Percentiles rank a stretch among this genome's conserved stretches.
Conservation (phyloP, 2,797 vertebrate species). For the Geotria australis region DNA sequence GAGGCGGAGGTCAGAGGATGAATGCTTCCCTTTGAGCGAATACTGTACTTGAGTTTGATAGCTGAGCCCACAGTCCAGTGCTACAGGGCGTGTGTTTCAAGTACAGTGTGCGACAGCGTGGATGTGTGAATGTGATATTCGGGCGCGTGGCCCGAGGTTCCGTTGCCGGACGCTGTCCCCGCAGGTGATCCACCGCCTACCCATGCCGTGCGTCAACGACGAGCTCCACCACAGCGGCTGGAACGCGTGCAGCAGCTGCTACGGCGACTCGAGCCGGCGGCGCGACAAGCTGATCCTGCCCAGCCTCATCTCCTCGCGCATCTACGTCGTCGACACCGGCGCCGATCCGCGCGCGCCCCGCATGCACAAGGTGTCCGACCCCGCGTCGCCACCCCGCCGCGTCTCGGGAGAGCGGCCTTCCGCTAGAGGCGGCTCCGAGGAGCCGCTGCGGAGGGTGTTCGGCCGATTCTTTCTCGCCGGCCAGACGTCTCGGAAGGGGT, state of each 20-base stretch:
- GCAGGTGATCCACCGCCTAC: slow-evolving; percentile 58
- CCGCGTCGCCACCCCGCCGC: background rate
- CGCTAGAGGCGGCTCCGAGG: background rate
- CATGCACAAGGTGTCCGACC: slow-evolving; percentile 32
- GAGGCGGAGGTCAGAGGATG: too few relatives aligned
- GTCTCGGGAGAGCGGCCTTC: background rate
- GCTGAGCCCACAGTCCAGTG: too few relatives aligned
- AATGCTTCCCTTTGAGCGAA: too few relatives aligned
- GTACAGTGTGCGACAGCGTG: too few relatives aligned
- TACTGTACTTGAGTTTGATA: too few relatives aligned
- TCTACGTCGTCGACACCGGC: slow-evolving; percentile 50
- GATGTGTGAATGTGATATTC: too few relatives aligned
- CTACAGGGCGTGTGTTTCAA: too few relatives aligned
- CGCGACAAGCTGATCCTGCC: slow-evolving; percentile 45
- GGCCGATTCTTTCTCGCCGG: too few relatives aligned
- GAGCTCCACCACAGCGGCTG: slow-evolving; percentile 71
- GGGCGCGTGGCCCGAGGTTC: too few relatives aligned
- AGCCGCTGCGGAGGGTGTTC: too few relatives aligned
- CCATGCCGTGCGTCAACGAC: slow-evolving; percentile 42
- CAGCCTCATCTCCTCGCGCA: slow-evolving; percentile 38
- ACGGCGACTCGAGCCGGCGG: slow-evolving; percentile 23
- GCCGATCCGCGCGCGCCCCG: slow-evolving; percentile 16
- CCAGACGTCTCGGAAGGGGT: too few relatives aligned
- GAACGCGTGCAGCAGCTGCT: slow-evolving; percentile 81
- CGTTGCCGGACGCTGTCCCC: background rate